These are phyloP conservation scores for Hybognathus amarus DNA, from an alignment of 2,797 vertebrate genomes.

Conservation along the genomic window DNA sequence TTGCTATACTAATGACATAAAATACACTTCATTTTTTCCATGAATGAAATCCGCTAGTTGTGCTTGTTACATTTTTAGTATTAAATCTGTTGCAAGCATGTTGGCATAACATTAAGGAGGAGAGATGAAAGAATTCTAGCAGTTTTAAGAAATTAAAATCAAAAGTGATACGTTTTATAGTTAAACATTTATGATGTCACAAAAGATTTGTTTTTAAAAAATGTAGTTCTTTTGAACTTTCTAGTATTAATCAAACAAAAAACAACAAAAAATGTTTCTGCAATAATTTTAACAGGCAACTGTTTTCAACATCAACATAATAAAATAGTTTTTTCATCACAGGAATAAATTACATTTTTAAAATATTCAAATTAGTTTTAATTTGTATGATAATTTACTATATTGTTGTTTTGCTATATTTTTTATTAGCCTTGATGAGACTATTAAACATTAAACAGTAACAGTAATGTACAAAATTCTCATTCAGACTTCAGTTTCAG, in stretches of 20 bases:
- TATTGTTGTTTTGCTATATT: background rate
- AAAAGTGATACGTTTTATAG: too few relatives aligned
- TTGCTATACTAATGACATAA: constrained; percentile 54
- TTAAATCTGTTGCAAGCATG: constrained; percentile 34
- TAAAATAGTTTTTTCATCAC: background rate
- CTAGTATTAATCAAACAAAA: background rate
- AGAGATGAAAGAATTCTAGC: background rate
- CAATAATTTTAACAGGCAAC: too few relatives aligned
- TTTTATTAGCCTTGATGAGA: background rate
- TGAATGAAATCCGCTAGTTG: constrained; percentile 37
- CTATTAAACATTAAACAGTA: background rate
- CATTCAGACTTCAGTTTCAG: background rate
- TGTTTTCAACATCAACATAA: too few relatives aligned
- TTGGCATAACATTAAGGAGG: constrained; percentile 20
- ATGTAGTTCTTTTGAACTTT: too few relatives aligned
- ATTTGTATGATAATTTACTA: background rate
- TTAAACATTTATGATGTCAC: background rate
- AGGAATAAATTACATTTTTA: background rate
- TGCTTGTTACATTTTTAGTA: constrained; percentile 7
- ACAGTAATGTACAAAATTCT: background rate
- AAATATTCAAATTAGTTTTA: background rate
- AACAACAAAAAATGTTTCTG: too few relatives aligned
- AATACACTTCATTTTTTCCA: background rate
- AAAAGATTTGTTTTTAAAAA: background rate
- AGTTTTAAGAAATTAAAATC: background rate